These are phyloP conservation scores for Enhydra lutris DNA, from an alignment of 2,113 vertebrate genomes.

Conservation along the genomic window DNA sequence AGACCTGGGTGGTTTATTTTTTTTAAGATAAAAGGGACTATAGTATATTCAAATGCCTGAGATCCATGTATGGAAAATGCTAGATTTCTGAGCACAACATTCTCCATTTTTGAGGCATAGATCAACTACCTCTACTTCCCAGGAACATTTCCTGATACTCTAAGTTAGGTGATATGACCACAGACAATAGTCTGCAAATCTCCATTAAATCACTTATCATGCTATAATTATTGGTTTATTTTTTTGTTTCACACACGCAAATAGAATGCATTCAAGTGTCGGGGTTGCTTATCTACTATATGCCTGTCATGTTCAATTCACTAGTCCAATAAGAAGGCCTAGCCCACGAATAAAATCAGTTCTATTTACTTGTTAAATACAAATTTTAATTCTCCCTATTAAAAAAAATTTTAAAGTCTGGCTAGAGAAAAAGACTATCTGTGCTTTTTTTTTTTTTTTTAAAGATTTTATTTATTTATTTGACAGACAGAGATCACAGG, in stretches of 20 bases:
- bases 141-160: background rate
- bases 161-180: background rate
- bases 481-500: no score
- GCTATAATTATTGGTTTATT: background rate
- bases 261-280: background rate
- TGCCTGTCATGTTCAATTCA: background rate
- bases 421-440: background rate
- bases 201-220: background rate
- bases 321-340: background rate
- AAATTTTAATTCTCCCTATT: background rate
- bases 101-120: background rate
- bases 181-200: background rate
- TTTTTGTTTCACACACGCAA: constrained; percentile 18
- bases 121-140: background rate
- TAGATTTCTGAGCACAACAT: background rate
- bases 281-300: background rate
- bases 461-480: no score
- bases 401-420: background rate
- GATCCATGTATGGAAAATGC: background rate
- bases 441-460: no score
- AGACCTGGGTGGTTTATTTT: background rate
- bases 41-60: background rate
- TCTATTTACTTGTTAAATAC: background rate
- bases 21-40: background rate
- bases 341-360: background rate